Base-by-base conservation (phyloP, 2,888 invertebrate species). In the Tachina lurida region DNA sequence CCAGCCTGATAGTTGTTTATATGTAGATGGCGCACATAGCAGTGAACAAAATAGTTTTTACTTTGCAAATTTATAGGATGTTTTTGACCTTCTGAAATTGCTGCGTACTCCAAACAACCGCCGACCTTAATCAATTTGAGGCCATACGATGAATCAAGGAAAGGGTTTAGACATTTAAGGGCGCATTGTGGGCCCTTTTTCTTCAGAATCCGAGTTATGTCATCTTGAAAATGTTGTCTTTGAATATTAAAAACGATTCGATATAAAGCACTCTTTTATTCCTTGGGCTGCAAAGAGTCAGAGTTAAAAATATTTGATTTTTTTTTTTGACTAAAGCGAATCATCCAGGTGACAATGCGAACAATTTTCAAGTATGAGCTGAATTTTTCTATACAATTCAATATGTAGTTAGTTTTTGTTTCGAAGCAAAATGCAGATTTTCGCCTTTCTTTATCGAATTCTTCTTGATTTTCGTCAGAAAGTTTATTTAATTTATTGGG, bases 81-180 rank as follows among this genome's bases (percentile, higher is more conserved):
- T 31, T 31, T 2, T 31, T 31, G 67, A 8, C n/a, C 47, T 7
- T 80, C 22, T 2, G 73, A 15, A 54, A 54, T 54, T 7, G 17
- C 17, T 17, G 54, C 19, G 54, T 10, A 17, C 17, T 54, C 54
- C 3, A 54, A 9, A 3, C 83, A 10, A n/a, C n/a, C n/a, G n/a
- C n/a, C n/a, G n/a, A n/a, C n/a, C n/a, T n/a, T n/a, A n/a, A n/a
- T n/a, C n/a, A n/a, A n/a, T n/a, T n/a, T n/a, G n/a, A 7, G 13
- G 54, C 54, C 54, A 54, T 31, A n/a, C 12, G 75, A 60, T 3
- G 19, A 52, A 13, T 87, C 68, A 7, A 85, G 5, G 22, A 87
- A 84, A 19, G 77, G 84, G n/a, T 84, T 85, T 5, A 87, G 67
- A 56, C 58, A 80, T 41, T 86, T 87, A n/a, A 87, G 47, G 0